phyloP scores from a whole-genome alignment of 2,797 vertebrate species.

The Tapera naevia region DNA sequence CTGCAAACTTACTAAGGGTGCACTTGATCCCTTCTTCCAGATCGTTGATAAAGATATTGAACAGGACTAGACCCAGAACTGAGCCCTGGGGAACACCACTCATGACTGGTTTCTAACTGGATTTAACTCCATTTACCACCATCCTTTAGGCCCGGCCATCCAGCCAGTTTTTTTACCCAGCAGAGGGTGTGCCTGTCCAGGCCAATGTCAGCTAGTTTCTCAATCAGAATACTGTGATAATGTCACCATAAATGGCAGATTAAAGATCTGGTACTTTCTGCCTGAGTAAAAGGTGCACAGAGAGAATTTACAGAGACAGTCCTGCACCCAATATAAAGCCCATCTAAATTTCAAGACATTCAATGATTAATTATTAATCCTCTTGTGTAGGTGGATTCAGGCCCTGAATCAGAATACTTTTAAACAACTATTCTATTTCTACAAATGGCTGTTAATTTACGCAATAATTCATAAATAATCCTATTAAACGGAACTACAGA shows the following conservation, averaged over 20 bases:
- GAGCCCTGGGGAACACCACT: too few relatives aligned
- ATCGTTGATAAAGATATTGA: too few relatives aligned
- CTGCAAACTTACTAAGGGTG: too few relatives aligned
- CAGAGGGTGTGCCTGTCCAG: too few relatives aligned
- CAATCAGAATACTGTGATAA: too few relatives aligned
- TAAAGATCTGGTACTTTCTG: background rate
- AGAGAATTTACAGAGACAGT: background rate
- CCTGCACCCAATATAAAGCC: background rate
- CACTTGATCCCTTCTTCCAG: too few relatives aligned
- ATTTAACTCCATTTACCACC: too few relatives aligned
- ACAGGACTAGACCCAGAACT: too few relatives aligned
- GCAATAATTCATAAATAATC: background rate
- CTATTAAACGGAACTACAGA: background rate
- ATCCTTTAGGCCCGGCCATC: too few relatives aligned
- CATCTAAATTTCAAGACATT: background rate
- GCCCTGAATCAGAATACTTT: background rate
- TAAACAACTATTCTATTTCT: background rate
- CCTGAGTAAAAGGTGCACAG: background rate
- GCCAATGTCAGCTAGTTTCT: too few relatives aligned
- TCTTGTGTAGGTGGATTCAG: background rate
- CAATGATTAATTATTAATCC: background rate
- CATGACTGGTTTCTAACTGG: too few relatives aligned
- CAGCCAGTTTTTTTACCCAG: too few relatives aligned
- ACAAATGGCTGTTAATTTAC: background rate
- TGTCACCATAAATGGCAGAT: background rate